phyloP scores from a whole-genome alignment of 2,888 invertebrate species.

The Oxystoma pomonae region DNA sequence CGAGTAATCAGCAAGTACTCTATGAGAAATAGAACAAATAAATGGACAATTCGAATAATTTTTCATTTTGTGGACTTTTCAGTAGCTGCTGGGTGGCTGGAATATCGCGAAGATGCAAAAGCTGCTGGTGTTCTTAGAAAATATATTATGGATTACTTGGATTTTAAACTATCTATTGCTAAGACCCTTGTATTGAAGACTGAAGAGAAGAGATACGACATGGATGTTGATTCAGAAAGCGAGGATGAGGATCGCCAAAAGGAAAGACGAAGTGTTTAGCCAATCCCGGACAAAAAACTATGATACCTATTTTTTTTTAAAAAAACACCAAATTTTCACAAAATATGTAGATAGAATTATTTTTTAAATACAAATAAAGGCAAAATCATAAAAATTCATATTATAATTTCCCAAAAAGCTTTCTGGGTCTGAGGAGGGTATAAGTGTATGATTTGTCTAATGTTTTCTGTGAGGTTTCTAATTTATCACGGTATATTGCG shows the following conservation, averaged over 20 bases:
- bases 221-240: background rate
- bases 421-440: background rate
- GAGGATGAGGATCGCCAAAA: background rate
- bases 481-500: no score
- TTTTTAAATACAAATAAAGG: background rate
- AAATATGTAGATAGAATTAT: background rate
- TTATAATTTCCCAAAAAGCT: background rate
- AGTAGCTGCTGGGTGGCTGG: slow-evolving; percentile 2
- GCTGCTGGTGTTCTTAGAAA: background rate
- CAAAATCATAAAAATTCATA: background rate
- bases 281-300: background rate
- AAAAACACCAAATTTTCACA: background rate
- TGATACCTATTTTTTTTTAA: background rate
- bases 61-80: no score
- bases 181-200: background rate
- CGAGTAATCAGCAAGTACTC: no score
- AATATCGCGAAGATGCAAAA: background rate
- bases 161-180: background rate
- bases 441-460: no score
- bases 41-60: no score
- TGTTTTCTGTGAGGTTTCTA: no score
- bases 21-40: no score
- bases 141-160: background rate
- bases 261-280: background rate
- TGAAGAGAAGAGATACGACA: background rate